A percentile compares a stretch with the other conserved stretches of the same genome.
phyloP scores from a whole-genome alignment of 2,113 vertebrate genomes.

The Cochlearius cochlearius region DNA sequence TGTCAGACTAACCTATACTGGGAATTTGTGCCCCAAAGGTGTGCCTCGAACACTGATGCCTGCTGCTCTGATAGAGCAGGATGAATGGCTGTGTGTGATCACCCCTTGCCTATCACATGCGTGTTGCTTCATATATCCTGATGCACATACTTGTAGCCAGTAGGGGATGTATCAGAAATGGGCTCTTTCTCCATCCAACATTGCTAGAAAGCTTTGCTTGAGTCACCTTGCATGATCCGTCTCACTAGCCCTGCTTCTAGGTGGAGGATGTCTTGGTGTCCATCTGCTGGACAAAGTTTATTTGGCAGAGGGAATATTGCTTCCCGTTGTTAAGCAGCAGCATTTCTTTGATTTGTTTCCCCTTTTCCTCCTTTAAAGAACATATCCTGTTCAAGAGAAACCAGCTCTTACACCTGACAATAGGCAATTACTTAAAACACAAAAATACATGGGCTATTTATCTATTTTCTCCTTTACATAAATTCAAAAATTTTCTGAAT shows the following conservation, averaged over 20 bases:
- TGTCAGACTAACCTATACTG: neutral
- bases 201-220: neutral
- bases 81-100: neutral
- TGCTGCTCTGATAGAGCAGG: neutral
- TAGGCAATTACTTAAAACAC: neutral
- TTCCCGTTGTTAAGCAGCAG: neutral
- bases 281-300: neutral
- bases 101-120: neutral
- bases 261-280: neutral
- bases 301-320: neutral
- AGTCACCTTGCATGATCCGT: accelerated
- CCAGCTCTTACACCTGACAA: neutral
- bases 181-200: neutral
- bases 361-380: neutral
- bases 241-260: neutral
- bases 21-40: neutral
- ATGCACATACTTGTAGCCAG: neutral
- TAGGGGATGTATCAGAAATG: neutral
- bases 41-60: neutral
- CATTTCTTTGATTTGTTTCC: neutral
- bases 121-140: neutral
- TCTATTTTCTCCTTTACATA: neutral
- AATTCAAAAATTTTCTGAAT: neutral
- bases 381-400: neutral
- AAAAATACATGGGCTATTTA: neutral